Evolutionary conservation across 2,797 vertebrate species (phyloP), one percentile per base, ranked within the genome.

Genomic region (Dromococcyx pavoninus): DNA sequence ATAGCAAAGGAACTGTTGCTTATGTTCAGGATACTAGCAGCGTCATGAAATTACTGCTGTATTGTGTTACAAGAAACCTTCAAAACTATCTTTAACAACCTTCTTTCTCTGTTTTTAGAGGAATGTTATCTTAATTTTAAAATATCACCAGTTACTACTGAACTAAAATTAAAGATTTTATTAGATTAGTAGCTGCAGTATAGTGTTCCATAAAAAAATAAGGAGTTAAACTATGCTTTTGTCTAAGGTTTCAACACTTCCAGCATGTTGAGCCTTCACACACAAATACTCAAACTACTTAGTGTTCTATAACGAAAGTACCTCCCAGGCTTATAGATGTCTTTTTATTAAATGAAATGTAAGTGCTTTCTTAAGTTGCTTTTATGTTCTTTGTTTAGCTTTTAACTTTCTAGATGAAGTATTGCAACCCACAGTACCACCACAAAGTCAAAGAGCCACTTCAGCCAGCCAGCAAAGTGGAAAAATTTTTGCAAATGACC

Each of bases 401-500:
- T 98, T 98, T 70, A 97, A 98, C 91, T 97, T 96, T 91, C 95
- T 98, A 78, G 98, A 98, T 84, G 98, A 98, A 78, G 96, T 99
- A 66, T 96, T 99, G 96, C 99, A 99, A 97, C 98, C 98, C 65
- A 98, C 97, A 6, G 89, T 98, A 88, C 96, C 98, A 54, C 92
- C 97, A 62, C 98, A 98, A 95, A 97, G 53, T 93, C 97, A 97
- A 78, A 97, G 94, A 93, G 95, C 97, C 56, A 66, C 97, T 87
- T 96, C 95, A 98, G 76, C 96, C 86, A 97, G 91, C 90, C 97
- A 98, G 95, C 96, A 95, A 14, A 98, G 97, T 50, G 98, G 98
- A 66, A 98, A 98, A 97, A 97, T 98, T 92, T 95, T 98, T 83
- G 98, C 98, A 96, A 98, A 97, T 54, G 98, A 99, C 97, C 98